phyloP scores from a whole-genome alignment of 23 tunicate genomes.

The Styela plicata region DNA sequence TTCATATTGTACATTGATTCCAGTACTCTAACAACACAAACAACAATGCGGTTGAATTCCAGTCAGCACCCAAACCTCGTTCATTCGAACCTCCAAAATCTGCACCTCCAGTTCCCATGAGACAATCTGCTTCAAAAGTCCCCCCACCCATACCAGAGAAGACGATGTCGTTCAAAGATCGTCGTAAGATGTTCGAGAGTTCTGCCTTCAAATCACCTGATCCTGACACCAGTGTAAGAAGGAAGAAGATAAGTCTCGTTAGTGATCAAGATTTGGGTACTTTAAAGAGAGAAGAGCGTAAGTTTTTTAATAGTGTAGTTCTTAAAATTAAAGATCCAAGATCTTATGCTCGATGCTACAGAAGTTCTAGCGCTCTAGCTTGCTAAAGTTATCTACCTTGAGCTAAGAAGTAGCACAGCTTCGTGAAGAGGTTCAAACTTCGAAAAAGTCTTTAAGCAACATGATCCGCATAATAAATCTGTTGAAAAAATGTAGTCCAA shows the following conservation, averaged over 20 bases:
- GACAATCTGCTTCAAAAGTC: slow-evolving; percentile 1
- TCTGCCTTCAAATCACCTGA: slow-evolving; percentile 39
- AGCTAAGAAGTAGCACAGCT: too few relatives aligned
- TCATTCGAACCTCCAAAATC: slow-evolving; percentile 7
- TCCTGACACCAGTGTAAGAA: slow-evolving; percentile 31
- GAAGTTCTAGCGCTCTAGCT: too few relatives aligned
- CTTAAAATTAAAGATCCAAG: too few relatives aligned
- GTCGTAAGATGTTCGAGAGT: slow-evolving; percentile 73
- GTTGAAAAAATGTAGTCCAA: too few relatives aligned
- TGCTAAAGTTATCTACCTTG: too few relatives aligned
- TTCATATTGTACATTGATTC: too few relatives aligned
- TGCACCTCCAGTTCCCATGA: slow-evolving; percentile 18
- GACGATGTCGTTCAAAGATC: slow-evolving; percentile 74
- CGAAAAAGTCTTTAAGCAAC: too few relatives aligned
- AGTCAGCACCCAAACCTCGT: slow-evolving; percentile 13
- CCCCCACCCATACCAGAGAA: slow-evolving; percentile 32
- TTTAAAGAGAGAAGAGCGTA: slow-evolving; percentile 84
- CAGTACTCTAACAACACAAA: slow-evolving; percentile 13
- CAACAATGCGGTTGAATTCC: slow-evolving; percentile 5
- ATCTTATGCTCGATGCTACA: too few relatives aligned
- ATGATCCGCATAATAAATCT: too few relatives aligned
- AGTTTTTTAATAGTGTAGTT: too few relatives aligned
- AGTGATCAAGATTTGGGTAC: slow-evolving; percentile 87
- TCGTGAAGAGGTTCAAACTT: too few relatives aligned
- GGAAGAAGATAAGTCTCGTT: slow-evolving; percentile 80